Evolutionary conservation across 2,888 invertebrate genomes (phyloP).

Genomic region (Ophioninae sp.): DNA sequence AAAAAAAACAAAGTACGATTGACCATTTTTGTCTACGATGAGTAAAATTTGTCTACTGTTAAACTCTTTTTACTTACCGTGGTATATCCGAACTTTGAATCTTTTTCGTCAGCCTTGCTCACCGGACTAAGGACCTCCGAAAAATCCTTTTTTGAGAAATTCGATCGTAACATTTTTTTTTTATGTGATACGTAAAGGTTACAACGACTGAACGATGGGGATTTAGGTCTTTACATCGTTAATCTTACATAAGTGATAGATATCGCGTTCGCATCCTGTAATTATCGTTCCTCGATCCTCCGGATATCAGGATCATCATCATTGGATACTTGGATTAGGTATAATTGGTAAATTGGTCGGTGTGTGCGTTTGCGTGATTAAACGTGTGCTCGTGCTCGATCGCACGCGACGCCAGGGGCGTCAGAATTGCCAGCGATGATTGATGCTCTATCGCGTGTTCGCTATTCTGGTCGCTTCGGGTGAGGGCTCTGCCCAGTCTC

Average conservation of each 20-base stretch:
- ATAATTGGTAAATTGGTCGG: not conserved
- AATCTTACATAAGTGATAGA: not conserved
- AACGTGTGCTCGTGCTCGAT: not conserved
- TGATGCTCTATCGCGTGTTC: not conserved
- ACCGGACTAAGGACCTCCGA: not conserved
- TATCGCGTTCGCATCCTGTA: not conserved
- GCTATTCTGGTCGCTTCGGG: slow-evolving; percentile 13
- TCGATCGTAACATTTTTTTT: not conserved
- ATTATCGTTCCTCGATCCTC: not conserved
- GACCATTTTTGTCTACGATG: too few relatives aligned
- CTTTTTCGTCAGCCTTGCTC: not conserved
- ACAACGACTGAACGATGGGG: not conserved
- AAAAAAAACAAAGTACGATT: too few relatives aligned
- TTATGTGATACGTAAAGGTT: not conserved
- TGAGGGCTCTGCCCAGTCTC: slow-evolving; percentile 8
- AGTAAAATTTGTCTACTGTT: too few relatives aligned
- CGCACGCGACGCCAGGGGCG: not conserved
- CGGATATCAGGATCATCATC: not conserved
- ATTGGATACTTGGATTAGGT: slow-evolving; percentile 3
- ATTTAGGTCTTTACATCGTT: not conserved
- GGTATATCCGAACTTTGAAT: too few relatives aligned
- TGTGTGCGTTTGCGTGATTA: not conserved
- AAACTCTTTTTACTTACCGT: too few relatives aligned
- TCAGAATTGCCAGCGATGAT: not conserved
- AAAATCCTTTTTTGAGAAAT: not conserved